Evolutionary conservation across 2,888 invertebrate genomes (phyloP).

Genomic region (Penaeus monodon): DNA sequence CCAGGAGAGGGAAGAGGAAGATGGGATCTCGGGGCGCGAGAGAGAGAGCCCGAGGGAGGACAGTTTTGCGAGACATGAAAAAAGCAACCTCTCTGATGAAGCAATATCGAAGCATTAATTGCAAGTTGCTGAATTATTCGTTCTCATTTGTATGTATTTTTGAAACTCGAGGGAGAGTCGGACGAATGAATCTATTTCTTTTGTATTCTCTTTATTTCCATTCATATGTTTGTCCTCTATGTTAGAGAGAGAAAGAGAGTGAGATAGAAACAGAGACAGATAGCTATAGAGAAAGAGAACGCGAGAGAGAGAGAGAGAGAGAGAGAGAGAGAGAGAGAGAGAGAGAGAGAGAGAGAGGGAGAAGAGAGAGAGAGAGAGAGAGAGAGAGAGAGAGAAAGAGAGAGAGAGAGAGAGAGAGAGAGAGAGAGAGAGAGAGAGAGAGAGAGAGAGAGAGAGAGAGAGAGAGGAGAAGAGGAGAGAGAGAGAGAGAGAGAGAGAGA

Average conservation of each 20-base stretch:
- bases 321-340: not conserved
- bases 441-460: not conserved
- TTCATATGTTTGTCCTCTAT: too few relatives aligned
- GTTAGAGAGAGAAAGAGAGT: not conserved
- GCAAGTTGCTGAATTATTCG: too few relatives aligned
- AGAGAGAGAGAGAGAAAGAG: not conserved
- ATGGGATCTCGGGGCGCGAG: not conserved
- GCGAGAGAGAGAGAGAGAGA: not conserved
- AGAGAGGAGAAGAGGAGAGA: not conserved
- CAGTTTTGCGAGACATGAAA: too few relatives aligned
- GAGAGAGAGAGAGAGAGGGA: not conserved
- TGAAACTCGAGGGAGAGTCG: too few relatives aligned
- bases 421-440: slow-evolving; percentile 9
- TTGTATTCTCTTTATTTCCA: too few relatives aligned
- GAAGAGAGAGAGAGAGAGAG: too few relatives aligned
- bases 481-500: not conserved
- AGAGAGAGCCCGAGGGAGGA: not conserved
- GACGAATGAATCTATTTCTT: too few relatives aligned
- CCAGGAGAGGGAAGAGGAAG: not conserved
- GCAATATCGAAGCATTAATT: too few relatives aligned
- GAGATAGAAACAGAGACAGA: not conserved
- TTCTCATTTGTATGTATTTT: too few relatives aligned
- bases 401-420: not conserved
- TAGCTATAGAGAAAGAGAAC: not conserved
- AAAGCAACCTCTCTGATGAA: too few relatives aligned